These are phyloP conservation scores for Darevskia mixta DNA, from an alignment of 2,797 vertebrate genomes.

Conservation along the genomic window DNA sequence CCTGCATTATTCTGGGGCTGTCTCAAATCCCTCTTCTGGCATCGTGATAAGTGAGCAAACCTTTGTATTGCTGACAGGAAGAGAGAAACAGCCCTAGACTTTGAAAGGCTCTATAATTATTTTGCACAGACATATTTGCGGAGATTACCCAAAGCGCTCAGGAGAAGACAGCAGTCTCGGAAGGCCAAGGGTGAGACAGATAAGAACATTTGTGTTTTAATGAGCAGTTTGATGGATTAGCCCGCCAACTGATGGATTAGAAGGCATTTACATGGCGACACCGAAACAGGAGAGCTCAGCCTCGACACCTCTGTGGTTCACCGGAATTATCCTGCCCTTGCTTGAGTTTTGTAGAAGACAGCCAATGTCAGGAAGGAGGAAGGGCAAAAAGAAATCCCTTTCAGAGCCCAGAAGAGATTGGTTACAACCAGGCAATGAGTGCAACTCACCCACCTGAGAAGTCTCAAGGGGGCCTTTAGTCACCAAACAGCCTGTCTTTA, in stretches of 20 bases:
- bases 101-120: not conserved
- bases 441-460: not conserved
- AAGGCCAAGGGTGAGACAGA: constrained; percentile 52
- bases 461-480: not conserved
- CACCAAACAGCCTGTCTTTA: too few relatives aligned
- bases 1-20: not conserved
- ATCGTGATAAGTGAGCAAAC: not conserved
- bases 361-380: not conserved
- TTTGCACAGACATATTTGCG: not conserved
- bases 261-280: constrained; percentile 47
- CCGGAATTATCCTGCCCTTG: constrained; percentile 25
- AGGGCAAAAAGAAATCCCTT: not conserved
- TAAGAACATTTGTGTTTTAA: constrained; percentile 51
- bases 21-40: not conserved
- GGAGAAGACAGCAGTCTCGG: constrained; percentile 41
- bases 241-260: constrained; percentile 41
- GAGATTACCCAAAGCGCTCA: constrained; percentile 14
- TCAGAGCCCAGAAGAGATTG: not conserved
- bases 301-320: not conserved
- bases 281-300: constrained; percentile 14
- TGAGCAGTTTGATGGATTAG: constrained; percentile 48
- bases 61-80: constrained; percentile 16
- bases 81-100: not conserved
- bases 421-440: not conserved
- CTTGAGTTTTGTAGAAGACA: not conserved